These are phyloP conservation scores for Trilocha varians DNA, from an alignment of 2,888 invertebrate species.

Conservation along the genomic window DNA sequence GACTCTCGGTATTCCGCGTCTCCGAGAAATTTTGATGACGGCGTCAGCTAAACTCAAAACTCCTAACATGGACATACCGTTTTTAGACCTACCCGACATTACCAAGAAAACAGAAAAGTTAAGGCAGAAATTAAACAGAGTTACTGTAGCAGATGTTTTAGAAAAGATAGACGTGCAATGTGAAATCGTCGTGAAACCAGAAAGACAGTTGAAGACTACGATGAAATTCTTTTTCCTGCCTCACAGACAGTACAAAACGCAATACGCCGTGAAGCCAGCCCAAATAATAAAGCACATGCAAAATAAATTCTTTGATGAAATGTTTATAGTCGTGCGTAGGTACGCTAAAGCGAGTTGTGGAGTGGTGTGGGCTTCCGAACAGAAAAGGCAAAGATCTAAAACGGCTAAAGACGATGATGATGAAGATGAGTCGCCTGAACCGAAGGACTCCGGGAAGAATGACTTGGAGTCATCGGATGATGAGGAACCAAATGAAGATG, in stretches of 20 bases:
- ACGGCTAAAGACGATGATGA: conserved; percentile 52
- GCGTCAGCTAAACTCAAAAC: conserved; percentile 95
- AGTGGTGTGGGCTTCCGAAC: conserved; percentile 64
- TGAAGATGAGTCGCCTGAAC: conserved; percentile 33
- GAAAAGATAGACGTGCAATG: conserved; percentile 78
- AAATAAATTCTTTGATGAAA: conserved; percentile 76
- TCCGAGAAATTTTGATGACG: conserved; percentile 97
- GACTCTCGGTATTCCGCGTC: conserved; percentile 97
- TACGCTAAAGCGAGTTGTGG: conserved; percentile 69
- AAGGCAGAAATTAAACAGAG: conserved; percentile 81
- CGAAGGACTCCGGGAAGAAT: conserved; percentile 27
- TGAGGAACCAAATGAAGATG: conserved; percentile 75
- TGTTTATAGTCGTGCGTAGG: conserved; percentile 77
- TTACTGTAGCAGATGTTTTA: conserved; percentile 85
- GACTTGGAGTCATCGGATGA: conserved; percentile 77
- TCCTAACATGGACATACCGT: conserved; percentile 96
- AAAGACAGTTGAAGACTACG: conserved; percentile 75
- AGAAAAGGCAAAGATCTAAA: conserved; percentile 39
- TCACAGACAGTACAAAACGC: conserved; percentile 79
- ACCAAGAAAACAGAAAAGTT: conserved; percentile 78
- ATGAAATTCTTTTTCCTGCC: conserved; percentile 84
- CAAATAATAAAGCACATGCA: conserved; percentile 83
- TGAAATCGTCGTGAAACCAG: conserved; percentile 69
- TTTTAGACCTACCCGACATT: conserved; percentile 65
- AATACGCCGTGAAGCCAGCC: conserved; percentile 80